Evolutionary conservation across 2,888 invertebrate genomes (phyloP).

Genomic region (Drosophila birchii): DNA sequence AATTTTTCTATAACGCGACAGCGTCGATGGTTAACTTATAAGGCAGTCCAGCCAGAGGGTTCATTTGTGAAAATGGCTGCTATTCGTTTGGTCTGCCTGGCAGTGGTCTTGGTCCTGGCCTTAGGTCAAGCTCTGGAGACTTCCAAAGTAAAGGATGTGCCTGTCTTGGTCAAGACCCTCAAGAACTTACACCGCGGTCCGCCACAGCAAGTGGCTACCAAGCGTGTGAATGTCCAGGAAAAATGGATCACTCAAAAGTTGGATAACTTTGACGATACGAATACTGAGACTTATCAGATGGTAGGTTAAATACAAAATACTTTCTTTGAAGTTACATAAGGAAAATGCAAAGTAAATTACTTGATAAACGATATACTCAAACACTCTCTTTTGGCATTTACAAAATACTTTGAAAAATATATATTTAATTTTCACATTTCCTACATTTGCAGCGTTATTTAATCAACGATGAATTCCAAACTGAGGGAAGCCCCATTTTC

Average conservation of each 20-base stretch:
- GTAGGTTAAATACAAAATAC: slow-evolving; percentile 44
- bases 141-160: slow-evolving; percentile 50
- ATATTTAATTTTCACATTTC: not conserved
- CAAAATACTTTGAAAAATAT: not conserved
- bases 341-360: not conserved
- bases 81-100: slow-evolving; percentile 52
- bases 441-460: slow-evolving; percentile 84
- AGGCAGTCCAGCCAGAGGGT: slow-evolving; percentile 15
- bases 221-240: slow-evolving; percentile 50
- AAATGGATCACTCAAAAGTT: slow-evolving; percentile 86
- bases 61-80: slow-evolving; percentile 69
- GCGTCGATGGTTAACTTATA: slow-evolving; percentile 19
- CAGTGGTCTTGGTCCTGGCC: slow-evolving; percentile 44
- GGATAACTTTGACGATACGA: slow-evolving; percentile 87
- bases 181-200: slow-evolving; percentile 84
- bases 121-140: slow-evolving; percentile 34
- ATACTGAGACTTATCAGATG: slow-evolving; percentile 86
- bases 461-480: slow-evolving; percentile 85
- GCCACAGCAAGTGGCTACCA: slow-evolving; percentile 51
- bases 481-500: slow-evolving; percentile 87
- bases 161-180: slow-evolving; percentile 62
- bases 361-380: not conserved
- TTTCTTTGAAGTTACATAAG: not conserved
- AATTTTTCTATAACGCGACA: slow-evolving; percentile 16
- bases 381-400: not conserved